Evolutionary conservation across 2,888 invertebrate species (phyloP).

Genomic region (Melinaea menophilus): DNA sequence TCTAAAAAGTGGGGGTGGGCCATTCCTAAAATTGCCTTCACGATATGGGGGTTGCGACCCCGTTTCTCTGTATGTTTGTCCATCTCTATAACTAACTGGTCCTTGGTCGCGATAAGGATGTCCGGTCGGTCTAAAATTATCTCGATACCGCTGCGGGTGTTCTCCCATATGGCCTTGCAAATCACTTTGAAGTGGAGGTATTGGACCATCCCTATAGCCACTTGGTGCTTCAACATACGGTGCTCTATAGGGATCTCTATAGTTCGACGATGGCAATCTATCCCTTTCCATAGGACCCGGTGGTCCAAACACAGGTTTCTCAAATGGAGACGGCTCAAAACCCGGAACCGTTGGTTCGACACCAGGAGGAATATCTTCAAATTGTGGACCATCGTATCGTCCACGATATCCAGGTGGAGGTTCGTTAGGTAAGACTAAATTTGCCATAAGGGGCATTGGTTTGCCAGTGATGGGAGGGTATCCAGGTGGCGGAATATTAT

Average conservation of each 20-base stretch:
- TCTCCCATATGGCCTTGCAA: conserved; percentile 68
- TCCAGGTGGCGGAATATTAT: conserved; percentile 52
- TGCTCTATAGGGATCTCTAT: conserved; percentile 61
- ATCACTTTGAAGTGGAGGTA: conserved; percentile 53
- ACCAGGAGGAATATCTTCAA: conserved; percentile 79
- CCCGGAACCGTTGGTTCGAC: conserved; percentile 81
- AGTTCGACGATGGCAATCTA: conserved; percentile 57
- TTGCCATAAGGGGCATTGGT: conserved; percentile 55
- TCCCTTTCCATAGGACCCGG: conserved; percentile 60
- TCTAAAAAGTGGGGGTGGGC: conserved; percentile 57
- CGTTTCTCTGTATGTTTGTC: conserved; percentile 54
- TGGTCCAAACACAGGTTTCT: conserved; percentile 65
- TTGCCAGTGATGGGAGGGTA: conserved; percentile 61
- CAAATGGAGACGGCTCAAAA: conserved; percentile 77
- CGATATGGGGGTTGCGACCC: conserved; percentile 52
- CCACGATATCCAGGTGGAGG: conserved; percentile 62
- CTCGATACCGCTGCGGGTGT: conserved; percentile 56
- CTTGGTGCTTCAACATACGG: conserved; percentile 56
- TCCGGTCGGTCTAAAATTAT: conserved; percentile 58
- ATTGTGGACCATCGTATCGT: conserved; percentile 66
- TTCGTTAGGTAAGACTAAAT: conserved; percentile 50
- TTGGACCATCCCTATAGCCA: conserved; percentile 53
- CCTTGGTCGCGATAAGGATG: conserved; percentile 61
- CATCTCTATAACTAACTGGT: conserved; percentile 48
- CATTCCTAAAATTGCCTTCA: conserved; percentile 58